A percentile compares a stretch with the other conserved stretches of the same genome.
Evolutionary conservation across 2,797 vertebrate genomes (phyloP).

Genomic region (Cuniculus paca): DNA sequence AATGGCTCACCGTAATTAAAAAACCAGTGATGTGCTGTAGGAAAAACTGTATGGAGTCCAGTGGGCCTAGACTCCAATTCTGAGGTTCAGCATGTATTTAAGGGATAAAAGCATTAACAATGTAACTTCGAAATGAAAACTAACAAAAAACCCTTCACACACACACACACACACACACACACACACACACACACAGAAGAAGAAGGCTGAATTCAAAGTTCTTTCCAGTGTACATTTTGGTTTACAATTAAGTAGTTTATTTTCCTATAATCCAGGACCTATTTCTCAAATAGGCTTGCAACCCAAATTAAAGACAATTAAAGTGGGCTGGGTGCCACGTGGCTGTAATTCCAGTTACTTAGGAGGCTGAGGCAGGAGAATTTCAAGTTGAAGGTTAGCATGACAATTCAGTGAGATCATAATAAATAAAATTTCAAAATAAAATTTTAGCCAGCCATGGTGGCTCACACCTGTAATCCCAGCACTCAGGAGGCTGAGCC

Average conservation of each 20-base stretch:
- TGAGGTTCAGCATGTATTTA: neutral
- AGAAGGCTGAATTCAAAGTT: neutral
- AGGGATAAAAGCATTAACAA: neutral
- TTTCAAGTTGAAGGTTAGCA: neutral
- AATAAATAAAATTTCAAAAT: neutral
- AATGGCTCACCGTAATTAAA: neutral
- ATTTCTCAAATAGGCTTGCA: slow-evolving; percentile 16
- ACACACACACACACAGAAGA: neutral
- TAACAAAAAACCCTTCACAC: neutral
- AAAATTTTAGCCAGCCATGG: neutral
- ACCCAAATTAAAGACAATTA: neutral
- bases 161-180: too few species aligned
- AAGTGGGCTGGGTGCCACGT: neutral
- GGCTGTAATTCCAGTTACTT: neutral
- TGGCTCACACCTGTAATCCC: neutral
- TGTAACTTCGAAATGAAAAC: neutral
- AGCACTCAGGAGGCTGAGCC: neutral
- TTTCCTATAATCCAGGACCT: neutral
- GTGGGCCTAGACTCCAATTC: neutral
- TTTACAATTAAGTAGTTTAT: neutral
- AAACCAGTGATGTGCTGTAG: neutral
- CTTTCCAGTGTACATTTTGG: neutral
- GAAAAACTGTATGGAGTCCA: neutral
- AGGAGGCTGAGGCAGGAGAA: neutral
- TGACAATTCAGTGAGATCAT: neutral